Evolutionary conservation across 30 jellyfish, hydroid and myxozoan genomes (phyloP), one percentile per base, ranked within the genome.

Genomic region (Aurelia sp.): DNA sequence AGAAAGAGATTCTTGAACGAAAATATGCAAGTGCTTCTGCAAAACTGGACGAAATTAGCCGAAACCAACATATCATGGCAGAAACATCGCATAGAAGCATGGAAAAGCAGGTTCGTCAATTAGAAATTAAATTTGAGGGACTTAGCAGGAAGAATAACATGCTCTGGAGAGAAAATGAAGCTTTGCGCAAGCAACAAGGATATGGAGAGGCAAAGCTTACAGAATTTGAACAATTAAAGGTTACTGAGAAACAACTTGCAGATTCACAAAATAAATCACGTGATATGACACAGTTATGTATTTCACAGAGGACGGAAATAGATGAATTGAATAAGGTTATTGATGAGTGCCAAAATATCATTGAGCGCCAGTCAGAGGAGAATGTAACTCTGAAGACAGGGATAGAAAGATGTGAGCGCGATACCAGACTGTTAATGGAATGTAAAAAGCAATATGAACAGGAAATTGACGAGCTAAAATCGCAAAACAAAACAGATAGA

Each of bases 281-380:
- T 9, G 55, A 44, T 44, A 44, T 44, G 13, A 44, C 13, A 8
- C 55, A 44, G 55, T 44, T 44, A 44, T 44, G 55, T 1, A 44
- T 44, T 8, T 44, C 55, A 44, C 55, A 44, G 15, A 12, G 55
- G 55, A 44, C 55, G 55, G 55, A 44, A 44, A 78, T 62, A 53
- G 63, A 47, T 10, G 68, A 78, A 19, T 9, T 62, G 3, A 62
- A 78, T 19, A 67, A 64, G 21, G 68, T 50, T 15, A 70, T 78
- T 4, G 61, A 78, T 24, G 48, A 44, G 19, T 78, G 41, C 19
- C 78, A 65, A 15, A 30, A 38, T 12, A 63, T 41, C n/a, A 47
- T 63, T 5, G 70, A 16, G 27, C 40, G 66, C 27, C 74, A 74
- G 63, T 12, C 57, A 30, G 21, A 31, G 44, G 19, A 17, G 31